phyloP scores from a whole-genome alignment of 2,888 invertebrate genomes.

The Epinotia demarniana region DNA sequence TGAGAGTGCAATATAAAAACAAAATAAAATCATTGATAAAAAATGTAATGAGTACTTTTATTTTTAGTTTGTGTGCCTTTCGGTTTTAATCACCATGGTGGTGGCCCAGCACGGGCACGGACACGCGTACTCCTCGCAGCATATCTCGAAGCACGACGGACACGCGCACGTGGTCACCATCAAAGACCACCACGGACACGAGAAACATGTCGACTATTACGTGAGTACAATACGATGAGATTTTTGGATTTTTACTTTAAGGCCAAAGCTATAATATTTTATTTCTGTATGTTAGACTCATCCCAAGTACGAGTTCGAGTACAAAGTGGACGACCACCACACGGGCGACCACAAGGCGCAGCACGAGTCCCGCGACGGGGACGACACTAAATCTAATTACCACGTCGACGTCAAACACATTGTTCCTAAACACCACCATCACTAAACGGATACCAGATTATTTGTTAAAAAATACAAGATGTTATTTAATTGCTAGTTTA shows the following conservation, averaged over 20 bases:
- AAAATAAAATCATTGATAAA: too few relatives aligned
- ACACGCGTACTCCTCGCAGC: slow-evolving; percentile 69
- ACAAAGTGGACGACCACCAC: slow-evolving; percentile 74
- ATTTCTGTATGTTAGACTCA: slow-evolving; percentile 54
- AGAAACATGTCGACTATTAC: slow-evolving; percentile 56
- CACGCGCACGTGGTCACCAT: slow-evolving; percentile 63
- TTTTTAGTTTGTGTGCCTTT: slow-evolving; percentile 58
- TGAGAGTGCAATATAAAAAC: too few relatives aligned
- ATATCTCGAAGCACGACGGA: slow-evolving; percentile 67
- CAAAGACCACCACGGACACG: slow-evolving; percentile 58
- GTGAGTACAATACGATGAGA: slow-evolving; percentile 50
- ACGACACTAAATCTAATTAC: slow-evolving; percentile 74
- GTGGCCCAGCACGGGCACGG: slow-evolving; percentile 62
- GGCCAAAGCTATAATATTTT: too few relatives aligned
- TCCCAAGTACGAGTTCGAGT: slow-evolving; percentile 76
- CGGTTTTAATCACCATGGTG: slow-evolving; percentile 58
- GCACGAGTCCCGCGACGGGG: slow-evolving; percentile 71
- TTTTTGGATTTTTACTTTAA: too few relatives aligned
- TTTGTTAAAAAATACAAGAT: too few relatives aligned
- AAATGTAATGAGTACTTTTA: too few relatives aligned
- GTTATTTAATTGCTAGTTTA: too few relatives aligned
- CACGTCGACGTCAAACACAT: slow-evolving; percentile 63
- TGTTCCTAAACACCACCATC: slow-evolving; percentile 64
- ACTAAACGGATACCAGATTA: slow-evolving; percentile 41
- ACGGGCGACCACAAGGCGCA: slow-evolving; percentile 77